A percentile compares a stretch with the other conserved stretches of the same genome.
Conservation (phyloP, 2,888 invertebrate species). For the Callosobruchus maculatus region DNA sequence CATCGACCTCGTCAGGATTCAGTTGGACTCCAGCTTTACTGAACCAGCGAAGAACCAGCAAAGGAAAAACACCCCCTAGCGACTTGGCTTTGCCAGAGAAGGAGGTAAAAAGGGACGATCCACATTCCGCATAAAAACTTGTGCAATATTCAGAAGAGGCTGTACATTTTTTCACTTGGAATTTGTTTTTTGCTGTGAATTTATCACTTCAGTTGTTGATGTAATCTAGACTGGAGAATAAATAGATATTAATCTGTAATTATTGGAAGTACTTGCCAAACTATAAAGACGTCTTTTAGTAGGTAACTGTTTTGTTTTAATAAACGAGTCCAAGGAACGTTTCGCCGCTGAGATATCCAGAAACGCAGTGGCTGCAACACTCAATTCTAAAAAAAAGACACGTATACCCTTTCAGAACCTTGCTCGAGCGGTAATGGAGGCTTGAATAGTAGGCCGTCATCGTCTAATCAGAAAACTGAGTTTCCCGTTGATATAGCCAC, state of each 20-base stretch:
- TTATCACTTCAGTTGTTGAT: neutral
- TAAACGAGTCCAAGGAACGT: conserved; percentile 81
- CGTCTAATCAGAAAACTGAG: conserved; percentile 29
- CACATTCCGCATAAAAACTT: conserved; percentile 29
- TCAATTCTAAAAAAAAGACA: conserved; percentile 31
- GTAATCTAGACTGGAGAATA: neutral
- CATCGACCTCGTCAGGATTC: conserved; percentile 32
- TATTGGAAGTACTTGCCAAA: neutral
- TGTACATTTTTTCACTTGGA: neutral
- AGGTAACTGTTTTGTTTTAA: too few species aligned
- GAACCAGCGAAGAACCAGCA: conserved; percentile 34
- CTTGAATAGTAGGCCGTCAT: conserved; percentile 22
- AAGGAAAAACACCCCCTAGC: conserved; percentile 27
- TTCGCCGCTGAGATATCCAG: conserved; percentile 66
- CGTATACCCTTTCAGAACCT: conserved; percentile 30
- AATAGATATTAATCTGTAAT: neutral
- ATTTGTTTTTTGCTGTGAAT: neutral
- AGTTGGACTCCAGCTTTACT: conserved; percentile 47
- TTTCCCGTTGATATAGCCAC: conserved; percentile 26
- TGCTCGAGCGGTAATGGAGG: conserved; percentile 14
- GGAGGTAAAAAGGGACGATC: conserved; percentile 32
- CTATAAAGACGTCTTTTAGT: neutral
- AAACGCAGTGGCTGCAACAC: conserved; percentile 59
- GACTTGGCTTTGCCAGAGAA: conserved; percentile 42
- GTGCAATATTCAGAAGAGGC: neutral